These are phyloP conservation scores for Anguilla marmorata DNA, from an alignment of 2,797 vertebrate genomes.

Conservation along the genomic window DNA sequence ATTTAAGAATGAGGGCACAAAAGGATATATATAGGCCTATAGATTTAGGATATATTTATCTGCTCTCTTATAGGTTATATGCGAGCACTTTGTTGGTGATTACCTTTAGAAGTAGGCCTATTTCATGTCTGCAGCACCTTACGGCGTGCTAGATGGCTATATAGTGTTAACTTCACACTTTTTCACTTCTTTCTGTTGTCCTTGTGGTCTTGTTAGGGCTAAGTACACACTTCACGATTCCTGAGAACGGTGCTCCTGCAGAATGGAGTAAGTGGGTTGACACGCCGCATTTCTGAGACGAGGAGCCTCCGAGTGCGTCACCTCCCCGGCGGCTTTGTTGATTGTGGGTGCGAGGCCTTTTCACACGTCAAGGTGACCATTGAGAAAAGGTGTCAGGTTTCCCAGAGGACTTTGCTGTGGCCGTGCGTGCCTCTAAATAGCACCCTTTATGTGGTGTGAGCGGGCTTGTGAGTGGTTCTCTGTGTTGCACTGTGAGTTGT, in stretches of 20 bases:
- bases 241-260: background rate
- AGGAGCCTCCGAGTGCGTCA: background rate
- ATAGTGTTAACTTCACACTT: background rate
- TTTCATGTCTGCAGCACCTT: background rate
- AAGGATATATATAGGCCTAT: background rate
- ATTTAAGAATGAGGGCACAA: background rate
- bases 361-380: background rate
- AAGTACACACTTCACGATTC: background rate
- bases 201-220: background rate
- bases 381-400: background rate
- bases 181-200: background rate
- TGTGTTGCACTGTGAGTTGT: background rate
- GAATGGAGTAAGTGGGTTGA: background rate
- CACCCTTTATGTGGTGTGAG: slow-evolving; percentile 57
- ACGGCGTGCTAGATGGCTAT: background rate
- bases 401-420: background rate
- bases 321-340: background rate
- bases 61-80: background rate
- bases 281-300: background rate
- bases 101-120: background rate
- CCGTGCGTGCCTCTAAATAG: slow-evolving; percentile 63
- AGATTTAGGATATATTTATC: background rate
- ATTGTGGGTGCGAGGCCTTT: background rate
- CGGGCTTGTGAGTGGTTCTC: slow-evolving; percentile 63
- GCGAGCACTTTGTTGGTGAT: background rate